Conservation (phyloP, 2,888 invertebrate genomes). For the Lamproptera curius region DNA sequence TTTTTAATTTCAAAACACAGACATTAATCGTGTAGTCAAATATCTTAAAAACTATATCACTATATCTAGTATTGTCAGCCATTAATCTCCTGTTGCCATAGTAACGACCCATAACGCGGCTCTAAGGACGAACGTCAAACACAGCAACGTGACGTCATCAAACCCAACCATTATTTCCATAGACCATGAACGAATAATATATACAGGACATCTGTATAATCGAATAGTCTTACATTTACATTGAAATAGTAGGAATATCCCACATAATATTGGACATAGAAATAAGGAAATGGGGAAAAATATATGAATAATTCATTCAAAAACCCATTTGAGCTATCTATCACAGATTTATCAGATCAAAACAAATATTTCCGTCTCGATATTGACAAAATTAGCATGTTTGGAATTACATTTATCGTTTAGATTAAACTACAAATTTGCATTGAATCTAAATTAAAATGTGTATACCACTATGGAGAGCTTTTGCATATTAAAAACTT, state of each 20-base stretch:
- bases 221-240: background rate
- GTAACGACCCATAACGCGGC: conserved; percentile 40
- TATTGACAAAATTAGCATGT: no score
- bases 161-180: background rate
- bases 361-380: no score
- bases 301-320: conserved; percentile 7
- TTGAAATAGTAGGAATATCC: background rate
- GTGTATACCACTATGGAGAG: no score
- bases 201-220: background rate
- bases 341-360: conserved; percentile 1
- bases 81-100: conserved; percentile 70
- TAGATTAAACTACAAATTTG: no score
- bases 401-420: no score
- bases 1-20: background rate
- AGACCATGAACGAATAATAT: background rate
- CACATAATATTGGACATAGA: background rate
- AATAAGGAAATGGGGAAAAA: background rate
- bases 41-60: conserved; percentile 8
- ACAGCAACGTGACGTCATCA: conserved; percentile 14
- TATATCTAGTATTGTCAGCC: conserved; percentile 55
- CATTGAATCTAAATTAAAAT: no score
- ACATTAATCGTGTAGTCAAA: background rate
- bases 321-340: background rate
- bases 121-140: conserved; percentile 21
- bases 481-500: no score